Evolutionary conservation across 1,140 invertebrate species (phyloP).

Genomic region (Heliconius melpomene): DNA sequence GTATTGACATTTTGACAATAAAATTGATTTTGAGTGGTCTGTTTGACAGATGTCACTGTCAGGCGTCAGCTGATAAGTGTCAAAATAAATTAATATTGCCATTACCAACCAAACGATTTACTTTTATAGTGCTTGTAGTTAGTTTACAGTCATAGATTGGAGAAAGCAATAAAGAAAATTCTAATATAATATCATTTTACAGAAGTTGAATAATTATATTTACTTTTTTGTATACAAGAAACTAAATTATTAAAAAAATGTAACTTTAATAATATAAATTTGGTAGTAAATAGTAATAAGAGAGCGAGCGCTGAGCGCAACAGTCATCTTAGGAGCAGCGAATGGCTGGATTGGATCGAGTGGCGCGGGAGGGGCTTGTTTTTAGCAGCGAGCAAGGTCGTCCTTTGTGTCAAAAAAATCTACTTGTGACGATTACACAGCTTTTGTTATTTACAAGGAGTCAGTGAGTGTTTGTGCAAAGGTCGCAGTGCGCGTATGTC

Average conservation of each 20-base stretch:
- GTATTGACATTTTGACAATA: neutral
- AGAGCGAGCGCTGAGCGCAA: neutral
- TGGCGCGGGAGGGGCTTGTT: constrained; percentile 73
- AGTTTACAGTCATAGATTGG: neutral
- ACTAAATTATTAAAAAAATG: no score
- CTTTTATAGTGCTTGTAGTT: neutral
- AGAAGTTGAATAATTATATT: no score
- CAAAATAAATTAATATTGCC: neutral
- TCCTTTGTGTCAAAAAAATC: constrained; percentile 81
- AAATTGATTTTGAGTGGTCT: neutral
- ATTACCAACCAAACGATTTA: neutral
- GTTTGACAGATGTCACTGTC: neutral
- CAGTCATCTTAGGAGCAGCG: constrained; percentile 18
- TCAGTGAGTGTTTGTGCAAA: constrained; percentile 69
- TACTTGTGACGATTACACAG: constrained; percentile 70
- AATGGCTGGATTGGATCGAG: constrained; percentile 40
- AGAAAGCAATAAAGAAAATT: neutral
- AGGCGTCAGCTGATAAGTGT: constrained; percentile 1
- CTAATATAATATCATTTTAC: no score
- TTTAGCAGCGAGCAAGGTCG: constrained; percentile 79
- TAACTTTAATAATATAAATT: neutral
- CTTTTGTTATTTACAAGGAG: constrained; percentile 71
- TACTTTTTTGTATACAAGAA: no score
- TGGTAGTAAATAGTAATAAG: neutral
- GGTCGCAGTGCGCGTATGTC: constrained; percentile 64